phyloP scores from a whole-genome alignment of 2,888 invertebrate genomes.

The Plebejus anna region DNA sequence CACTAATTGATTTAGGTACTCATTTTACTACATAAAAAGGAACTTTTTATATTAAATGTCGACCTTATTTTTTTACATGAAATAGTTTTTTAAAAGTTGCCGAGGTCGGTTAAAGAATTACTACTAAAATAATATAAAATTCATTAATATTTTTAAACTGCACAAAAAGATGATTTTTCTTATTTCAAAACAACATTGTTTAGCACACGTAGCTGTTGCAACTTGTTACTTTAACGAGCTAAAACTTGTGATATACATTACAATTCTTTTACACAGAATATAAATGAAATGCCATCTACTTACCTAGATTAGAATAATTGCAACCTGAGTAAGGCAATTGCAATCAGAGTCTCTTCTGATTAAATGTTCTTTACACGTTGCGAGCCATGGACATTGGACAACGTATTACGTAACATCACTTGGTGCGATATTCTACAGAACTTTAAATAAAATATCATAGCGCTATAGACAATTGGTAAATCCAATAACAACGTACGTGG shows the following conservation, averaged over 20 bases:
- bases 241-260: background rate
- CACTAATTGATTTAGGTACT: constrained; percentile 12
- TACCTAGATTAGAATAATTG: too few species aligned
- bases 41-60: background rate
- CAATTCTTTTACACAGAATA: background rate
- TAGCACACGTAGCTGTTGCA: background rate
- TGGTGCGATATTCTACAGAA: background rate
- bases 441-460: background rate
- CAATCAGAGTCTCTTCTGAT: too few species aligned
- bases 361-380: too few species aligned
- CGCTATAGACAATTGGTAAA: background rate
- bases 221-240: background rate
- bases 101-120: background rate
- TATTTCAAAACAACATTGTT: too few species aligned
- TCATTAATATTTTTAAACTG: too few species aligned
- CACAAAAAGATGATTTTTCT: too few species aligned
- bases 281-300: background rate
- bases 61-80: background rate
- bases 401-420: background rate
- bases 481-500: constrained; percentile 7
- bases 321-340: too few species aligned
- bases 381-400: background rate
- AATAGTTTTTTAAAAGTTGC: background rate
- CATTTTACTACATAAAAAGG: constrained; percentile 1
- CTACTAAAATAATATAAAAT: too few species aligned